Conservation (phyloP, 1,140 invertebrate genomes). For the Sarcophaga bullata region DNA sequence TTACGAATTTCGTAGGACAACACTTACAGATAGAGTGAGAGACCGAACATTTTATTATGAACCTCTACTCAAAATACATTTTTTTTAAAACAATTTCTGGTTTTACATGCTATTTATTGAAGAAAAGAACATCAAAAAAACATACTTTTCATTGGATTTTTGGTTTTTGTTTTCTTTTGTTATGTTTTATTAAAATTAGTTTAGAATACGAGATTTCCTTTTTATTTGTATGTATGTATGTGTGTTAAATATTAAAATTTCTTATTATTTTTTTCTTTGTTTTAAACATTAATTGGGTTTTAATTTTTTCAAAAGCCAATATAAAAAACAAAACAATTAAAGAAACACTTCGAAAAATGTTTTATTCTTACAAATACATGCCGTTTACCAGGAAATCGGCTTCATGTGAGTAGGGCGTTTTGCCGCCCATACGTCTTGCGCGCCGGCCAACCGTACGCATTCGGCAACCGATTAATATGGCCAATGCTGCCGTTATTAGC, state of each 20-base stretch:
- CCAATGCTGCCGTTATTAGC: constrained; percentile 73
- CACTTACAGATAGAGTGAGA: too few relatives aligned
- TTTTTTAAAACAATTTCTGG: neutral
- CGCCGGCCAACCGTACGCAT: constrained; percentile 78
- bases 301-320: constrained; percentile 19
- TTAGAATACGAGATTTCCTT: constrained; percentile 23
- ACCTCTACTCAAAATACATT: neutral
- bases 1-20: too few relatives aligned
- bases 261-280: constrained; percentile 1
- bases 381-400: constrained; percentile 97
- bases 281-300: neutral
- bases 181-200: constrained; percentile 31
- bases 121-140: constrained; percentile 27
- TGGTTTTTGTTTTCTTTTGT: too few relatives aligned
- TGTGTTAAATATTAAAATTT: neutral
- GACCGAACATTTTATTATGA: neutral
- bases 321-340: constrained; percentile 24
- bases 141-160: constrained; percentile 10
- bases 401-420: constrained; percentile 90
- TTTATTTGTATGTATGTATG: neutral
- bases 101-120: neutral
- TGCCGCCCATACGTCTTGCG: constrained; percentile 76
- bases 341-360: neutral
- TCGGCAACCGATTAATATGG: constrained; percentile 84
- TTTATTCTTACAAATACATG: constrained; percentile 87